Percentiles rank a stretch among this genome's conserved stretches.
phyloP scores from a whole-genome alignment of 2,888 invertebrate species.

The Coelopa pilipes region DNA sequence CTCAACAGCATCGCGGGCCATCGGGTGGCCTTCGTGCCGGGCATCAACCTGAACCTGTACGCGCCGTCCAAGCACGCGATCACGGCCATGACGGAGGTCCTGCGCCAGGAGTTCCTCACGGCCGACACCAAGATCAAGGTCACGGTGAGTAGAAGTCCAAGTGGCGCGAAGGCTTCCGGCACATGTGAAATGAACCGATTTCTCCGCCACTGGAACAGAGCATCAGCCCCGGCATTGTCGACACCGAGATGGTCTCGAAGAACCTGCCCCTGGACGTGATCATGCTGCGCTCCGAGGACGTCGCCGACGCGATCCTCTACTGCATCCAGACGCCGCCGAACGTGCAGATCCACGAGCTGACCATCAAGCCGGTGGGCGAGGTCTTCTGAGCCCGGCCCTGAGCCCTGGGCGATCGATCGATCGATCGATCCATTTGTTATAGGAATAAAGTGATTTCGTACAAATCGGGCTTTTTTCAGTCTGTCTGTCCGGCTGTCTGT shows the following conservation, averaged over 20 bases:
- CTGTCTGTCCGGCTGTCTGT: too few relatives aligned
- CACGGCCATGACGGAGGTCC: constrained; percentile 61
- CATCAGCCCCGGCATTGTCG: constrained; percentile 58
- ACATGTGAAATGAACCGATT: neutral
- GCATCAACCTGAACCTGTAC: constrained; percentile 57
- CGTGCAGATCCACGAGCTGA: constrained; percentile 58
- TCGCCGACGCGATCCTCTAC: constrained; percentile 57
- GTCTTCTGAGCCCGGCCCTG: constrained; percentile 44
- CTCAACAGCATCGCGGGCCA: constrained; percentile 65
- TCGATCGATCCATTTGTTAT: too few relatives aligned
- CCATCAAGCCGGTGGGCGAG: constrained; percentile 57
- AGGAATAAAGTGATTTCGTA: too few relatives aligned
- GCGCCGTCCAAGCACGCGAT: constrained; percentile 62
- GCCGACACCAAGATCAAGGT: constrained; percentile 56
- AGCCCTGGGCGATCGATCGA: too few relatives aligned
- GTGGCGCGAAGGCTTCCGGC: neutral
- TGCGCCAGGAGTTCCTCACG: constrained; percentile 61
- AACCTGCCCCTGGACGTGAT: neutral
- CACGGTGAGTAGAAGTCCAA: constrained; percentile 55
- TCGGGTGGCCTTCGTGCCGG: constrained; percentile 50
- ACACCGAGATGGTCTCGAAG: constrained; percentile 54
- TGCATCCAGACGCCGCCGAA: constrained; percentile 56
- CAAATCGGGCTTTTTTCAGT: too few relatives aligned
- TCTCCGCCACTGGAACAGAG: constrained; percentile 48
- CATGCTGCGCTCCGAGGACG: constrained; percentile 52